Evolutionary conservation across 2,113 vertebrate species (phyloP).

Genomic region (Pachycephala philippinensis): DNA sequence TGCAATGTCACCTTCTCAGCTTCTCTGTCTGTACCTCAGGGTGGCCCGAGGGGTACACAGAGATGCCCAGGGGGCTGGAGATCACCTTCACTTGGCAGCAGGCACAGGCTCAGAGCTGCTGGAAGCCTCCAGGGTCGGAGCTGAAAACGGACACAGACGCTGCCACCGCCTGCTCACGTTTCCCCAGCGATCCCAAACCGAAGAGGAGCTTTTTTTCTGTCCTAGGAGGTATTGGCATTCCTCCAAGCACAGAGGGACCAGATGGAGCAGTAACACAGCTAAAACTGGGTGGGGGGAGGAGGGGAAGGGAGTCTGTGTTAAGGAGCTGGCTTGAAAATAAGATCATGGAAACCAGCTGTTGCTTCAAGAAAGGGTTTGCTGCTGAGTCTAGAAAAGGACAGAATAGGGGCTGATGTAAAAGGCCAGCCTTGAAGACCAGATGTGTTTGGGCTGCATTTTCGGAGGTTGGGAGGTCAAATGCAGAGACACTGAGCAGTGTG

Average conservation of each 20-base stretch:
- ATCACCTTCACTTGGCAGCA: not conserved
- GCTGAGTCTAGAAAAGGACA: not conserved
- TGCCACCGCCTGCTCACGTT: not conserved
- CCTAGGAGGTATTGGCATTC: not conserved
- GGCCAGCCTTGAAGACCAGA: not conserved
- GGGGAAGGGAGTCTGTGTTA: not conserved
- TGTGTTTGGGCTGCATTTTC: not conserved
- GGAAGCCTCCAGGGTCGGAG: rapidly evolving
- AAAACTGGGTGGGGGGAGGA: not conserved
- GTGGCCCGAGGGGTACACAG: rapidly evolving
- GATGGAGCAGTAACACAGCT: slow-evolving; percentile 15
- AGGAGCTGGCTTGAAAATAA: not conserved
- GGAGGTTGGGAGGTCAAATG: not conserved
- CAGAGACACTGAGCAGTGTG: rapidly evolving
- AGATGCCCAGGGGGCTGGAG: not conserved
- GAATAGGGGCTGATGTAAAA: not conserved
- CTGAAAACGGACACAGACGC: not conserved
- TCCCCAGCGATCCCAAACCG: not conserved
- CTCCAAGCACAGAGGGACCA: slow-evolving; percentile 8
- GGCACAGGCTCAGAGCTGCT: not conserved
- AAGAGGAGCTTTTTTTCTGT: not conserved
- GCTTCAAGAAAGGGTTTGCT: not conserved
- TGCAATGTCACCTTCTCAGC: not conserved
- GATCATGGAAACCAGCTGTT: slow-evolving; percentile 29
- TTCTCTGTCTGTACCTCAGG: not conserved